These are phyloP conservation scores for Bubo blakistoni DNA, from an alignment of 2,113 vertebrate genomes.

Conservation along the genomic window DNA sequence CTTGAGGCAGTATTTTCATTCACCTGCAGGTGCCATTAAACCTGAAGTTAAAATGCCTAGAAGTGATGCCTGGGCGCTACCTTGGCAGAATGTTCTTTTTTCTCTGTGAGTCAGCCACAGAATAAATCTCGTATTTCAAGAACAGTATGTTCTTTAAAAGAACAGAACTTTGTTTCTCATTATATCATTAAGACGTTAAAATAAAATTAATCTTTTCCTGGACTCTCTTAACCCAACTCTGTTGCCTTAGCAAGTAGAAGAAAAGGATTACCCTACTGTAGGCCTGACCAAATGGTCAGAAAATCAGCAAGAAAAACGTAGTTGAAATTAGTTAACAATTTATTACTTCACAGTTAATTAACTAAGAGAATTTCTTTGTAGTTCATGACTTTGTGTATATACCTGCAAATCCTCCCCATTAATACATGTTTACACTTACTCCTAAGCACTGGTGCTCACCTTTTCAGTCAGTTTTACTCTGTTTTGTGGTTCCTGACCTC, in stretches of 20 bases:
- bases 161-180: background rate
- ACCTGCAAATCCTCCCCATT: background rate
- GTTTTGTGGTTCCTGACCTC: background rate
- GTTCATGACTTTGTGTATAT: background rate
- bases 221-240: background rate
- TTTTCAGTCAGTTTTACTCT: background rate
- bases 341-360: background rate
- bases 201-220: background rate
- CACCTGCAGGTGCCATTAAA: background rate
- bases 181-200: background rate
- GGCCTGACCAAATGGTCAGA: background rate
- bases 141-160: background rate
- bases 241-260: background rate
- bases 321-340: background rate
- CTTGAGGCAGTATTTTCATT: background rate
- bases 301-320: background rate
- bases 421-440: background rate
- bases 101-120: background rate
- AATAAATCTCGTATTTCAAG: background rate
- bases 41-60: background rate
- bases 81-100: background rate
- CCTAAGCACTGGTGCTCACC: background rate
- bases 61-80: background rate
- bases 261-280: background rate
- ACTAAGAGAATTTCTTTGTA: background rate